These are phyloP conservation scores for Panthera tigris DNA, from an alignment of 2,113 vertebrate genomes.

Conservation along the genomic window DNA sequence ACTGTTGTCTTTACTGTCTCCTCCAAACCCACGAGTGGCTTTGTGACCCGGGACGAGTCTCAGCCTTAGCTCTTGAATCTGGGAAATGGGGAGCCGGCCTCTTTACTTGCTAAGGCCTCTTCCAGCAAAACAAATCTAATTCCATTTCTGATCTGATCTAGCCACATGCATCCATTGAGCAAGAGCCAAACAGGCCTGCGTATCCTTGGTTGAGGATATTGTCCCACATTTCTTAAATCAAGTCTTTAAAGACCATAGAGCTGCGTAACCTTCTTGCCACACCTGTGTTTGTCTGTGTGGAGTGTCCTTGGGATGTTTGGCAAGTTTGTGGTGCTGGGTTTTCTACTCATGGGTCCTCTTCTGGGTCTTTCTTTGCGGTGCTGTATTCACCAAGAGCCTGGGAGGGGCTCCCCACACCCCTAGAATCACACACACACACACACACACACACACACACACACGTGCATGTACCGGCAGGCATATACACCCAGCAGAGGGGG, in stretches of 20 bases:
- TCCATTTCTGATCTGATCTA: not conserved
- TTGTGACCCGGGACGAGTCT: not conserved
- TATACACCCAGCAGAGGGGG: not conserved
- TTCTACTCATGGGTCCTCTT: not conserved
- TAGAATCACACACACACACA: accelerated
- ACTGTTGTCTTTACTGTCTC: not conserved
- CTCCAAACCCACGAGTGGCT: accelerated
- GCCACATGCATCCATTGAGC: accelerated
- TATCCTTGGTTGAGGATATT: not conserved
- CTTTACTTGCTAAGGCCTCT: not conserved
- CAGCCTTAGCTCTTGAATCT: not conserved
- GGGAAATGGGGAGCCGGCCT: not conserved
- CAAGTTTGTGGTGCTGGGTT: not conserved
- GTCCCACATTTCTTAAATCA: not conserved
- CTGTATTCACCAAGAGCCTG: not conserved
- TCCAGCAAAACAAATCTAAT: not conserved
- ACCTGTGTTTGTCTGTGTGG: not conserved
- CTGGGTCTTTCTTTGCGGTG: not conserved
- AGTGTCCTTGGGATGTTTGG: not conserved
- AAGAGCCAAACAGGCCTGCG: not conserved
- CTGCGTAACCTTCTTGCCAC: not conserved
- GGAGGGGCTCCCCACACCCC: not conserved
- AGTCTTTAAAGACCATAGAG: not conserved
- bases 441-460: not conserved
- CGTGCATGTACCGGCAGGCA: too few relatives aligned